Evolutionary conservation across 1,140 invertebrate species (phyloP).

Genomic region (Neomicropteryx cornuta): DNA sequence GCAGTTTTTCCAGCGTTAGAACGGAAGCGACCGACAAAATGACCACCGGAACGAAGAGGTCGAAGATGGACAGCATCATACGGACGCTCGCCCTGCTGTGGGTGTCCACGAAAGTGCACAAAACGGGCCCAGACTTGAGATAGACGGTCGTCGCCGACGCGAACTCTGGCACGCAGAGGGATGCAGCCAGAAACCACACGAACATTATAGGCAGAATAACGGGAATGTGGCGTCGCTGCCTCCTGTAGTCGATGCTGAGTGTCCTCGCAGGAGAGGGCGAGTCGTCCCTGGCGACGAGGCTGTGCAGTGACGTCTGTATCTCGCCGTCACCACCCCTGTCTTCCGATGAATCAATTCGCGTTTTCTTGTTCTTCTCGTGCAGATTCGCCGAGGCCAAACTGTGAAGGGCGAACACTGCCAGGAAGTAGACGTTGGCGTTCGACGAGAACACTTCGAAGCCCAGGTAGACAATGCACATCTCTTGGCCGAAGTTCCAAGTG

Average conservation of each 20-base stretch:
- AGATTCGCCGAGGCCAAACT: conserved; percentile 40
- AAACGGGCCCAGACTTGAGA: conserved; percentile 17
- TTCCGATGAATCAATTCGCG: conserved; percentile 24
- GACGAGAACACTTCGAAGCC: conserved; percentile 39
- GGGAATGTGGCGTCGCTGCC: conserved; percentile 26
- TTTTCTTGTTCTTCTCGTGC: conserved; percentile 24
- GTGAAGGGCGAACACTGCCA: conserved; percentile 39
- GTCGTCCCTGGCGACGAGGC: conserved; percentile 34
- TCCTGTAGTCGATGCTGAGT: conserved; percentile 35
- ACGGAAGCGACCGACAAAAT: conserved; percentile 21
- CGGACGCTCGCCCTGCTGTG: conserved; percentile 30
- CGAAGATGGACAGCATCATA: conserved; percentile 29
- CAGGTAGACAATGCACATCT: conserved; percentile 33
- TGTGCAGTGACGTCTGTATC: conserved; percentile 33
- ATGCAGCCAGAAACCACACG: conserved; percentile 40
- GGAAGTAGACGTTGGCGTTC: conserved; percentile 38
- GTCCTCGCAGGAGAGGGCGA: conserved; percentile 29
- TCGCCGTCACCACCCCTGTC: conserved; percentile 37
- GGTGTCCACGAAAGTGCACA: conserved; percentile 29
- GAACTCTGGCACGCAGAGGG: conserved; percentile 43
- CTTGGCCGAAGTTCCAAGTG: conserved; percentile 35
- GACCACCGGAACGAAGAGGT: conserved; percentile 27
- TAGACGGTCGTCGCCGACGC: conserved; percentile 27
- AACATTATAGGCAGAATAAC: conserved; percentile 37
- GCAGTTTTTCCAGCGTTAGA: conserved; percentile 25